Evolutionary conservation across 2,888 invertebrate genomes (phyloP).

Genomic region (Scaeva pyrastri): DNA sequence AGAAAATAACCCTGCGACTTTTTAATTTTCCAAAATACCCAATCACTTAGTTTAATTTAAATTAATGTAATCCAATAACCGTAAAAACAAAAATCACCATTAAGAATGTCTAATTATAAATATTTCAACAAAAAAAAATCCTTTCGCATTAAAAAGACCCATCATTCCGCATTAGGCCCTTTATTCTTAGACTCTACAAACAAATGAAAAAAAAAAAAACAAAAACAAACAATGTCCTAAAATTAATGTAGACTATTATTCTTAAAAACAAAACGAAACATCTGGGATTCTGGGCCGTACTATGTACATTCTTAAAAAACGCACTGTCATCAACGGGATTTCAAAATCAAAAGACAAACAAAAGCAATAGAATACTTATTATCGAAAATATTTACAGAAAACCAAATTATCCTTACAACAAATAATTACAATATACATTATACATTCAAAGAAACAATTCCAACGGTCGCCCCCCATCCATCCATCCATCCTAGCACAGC

Average conservation of each 20-base stretch:
- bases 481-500: slow-evolving; percentile 11
- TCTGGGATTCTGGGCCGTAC: slow-evolving; percentile 23
- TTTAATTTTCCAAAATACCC: neutral
- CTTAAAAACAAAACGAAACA: slow-evolving; percentile 43
- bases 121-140: neutral
- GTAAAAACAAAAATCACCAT: neutral
- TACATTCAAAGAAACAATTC: slow-evolving; percentile 44
- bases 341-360: slow-evolving; percentile 68
- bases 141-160: neutral
- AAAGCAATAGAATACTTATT: slow-evolving; percentile 49
- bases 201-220: neutral
- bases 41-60: neutral
- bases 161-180: neutral
- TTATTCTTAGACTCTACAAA: neutral
- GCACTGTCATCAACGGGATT: slow-evolving; percentile 46
- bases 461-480: neutral
- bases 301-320: too few relatives aligned
- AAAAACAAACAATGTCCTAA: neutral
- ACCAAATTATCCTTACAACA: slow-evolving; percentile 63
- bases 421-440: slow-evolving; percentile 63
- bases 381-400: slow-evolving; percentile 56
- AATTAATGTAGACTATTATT: slow-evolving; percentile 27
- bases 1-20: too few relatives aligned
- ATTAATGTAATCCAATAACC: slow-evolving; percentile 4
- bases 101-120: neutral